A percentile compares a stretch with the other conserved stretches of the same genome.
These are phyloP conservation scores for Oryzias sinensis DNA, from an alignment of 2,797 vertebrate genomes.

Conservation along the genomic window DNA sequence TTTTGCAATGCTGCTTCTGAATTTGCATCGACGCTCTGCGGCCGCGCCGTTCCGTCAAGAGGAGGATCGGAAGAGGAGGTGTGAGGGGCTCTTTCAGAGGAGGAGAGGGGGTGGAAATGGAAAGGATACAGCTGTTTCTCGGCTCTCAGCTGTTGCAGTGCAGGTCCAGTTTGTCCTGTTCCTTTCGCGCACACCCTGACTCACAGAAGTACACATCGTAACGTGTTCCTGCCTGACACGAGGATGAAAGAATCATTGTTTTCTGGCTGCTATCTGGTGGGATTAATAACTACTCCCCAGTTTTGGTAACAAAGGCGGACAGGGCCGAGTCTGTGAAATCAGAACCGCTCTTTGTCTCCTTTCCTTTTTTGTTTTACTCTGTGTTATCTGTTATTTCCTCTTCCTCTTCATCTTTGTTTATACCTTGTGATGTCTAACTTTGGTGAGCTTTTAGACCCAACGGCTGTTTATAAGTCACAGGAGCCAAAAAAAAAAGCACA, in stretches of 20 bases:
- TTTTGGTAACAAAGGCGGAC: slow-evolving; percentile 29
- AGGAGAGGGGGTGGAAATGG: slow-evolving; percentile 32
- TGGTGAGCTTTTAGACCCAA: slow-evolving; percentile 39
- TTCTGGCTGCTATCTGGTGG: slow-evolving; percentile 55
- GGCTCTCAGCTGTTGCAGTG: slow-evolving; percentile 75
- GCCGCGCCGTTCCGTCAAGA: slow-evolving; percentile 43
- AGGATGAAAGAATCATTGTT: slow-evolving; percentile 52
- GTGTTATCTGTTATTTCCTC: neutral
- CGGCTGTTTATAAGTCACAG: neutral
- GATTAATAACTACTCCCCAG: slow-evolving; percentile 34
- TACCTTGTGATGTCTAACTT: slow-evolving; percentile 29
- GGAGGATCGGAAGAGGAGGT: slow-evolving; percentile 47
- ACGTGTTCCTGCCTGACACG: slow-evolving; percentile 61
- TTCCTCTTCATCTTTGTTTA: neutral
- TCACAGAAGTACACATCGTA: slow-evolving; percentile 54
- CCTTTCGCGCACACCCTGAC: slow-evolving; percentile 4
- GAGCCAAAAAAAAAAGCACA: too few species aligned
- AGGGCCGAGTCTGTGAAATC: slow-evolving; percentile 37
- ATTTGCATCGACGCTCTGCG: slow-evolving; percentile 1
- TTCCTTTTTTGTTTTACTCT: neutral
- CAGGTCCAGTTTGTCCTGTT: slow-evolving; percentile 25
- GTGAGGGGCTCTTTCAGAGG: slow-evolving; percentile 60
- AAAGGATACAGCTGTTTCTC: slow-evolving; percentile 79
- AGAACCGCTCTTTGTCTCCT: slow-evolving; percentile 3
- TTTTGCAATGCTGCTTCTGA: neutral